Evolutionary conservation across 1,140 invertebrate genomes (phyloP).

Genomic region (Aleiodes sp.): DNA sequence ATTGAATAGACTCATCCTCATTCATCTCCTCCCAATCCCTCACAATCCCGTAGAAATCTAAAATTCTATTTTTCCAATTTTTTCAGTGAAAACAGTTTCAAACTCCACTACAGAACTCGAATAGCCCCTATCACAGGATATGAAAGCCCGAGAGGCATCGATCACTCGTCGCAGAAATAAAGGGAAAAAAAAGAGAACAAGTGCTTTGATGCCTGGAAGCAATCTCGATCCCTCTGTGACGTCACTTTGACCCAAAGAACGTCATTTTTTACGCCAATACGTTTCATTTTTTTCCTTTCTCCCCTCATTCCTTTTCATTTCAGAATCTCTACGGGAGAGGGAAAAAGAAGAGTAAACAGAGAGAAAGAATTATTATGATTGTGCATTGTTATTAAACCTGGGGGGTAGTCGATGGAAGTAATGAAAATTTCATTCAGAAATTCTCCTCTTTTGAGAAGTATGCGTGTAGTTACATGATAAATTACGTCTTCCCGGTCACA

Average conservation of each 20-base stretch:
- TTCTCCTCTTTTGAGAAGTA: too few species aligned
- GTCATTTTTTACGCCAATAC: neutral
- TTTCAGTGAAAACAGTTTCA: too few species aligned
- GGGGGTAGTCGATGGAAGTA: neutral
- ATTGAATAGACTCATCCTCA: too few species aligned
- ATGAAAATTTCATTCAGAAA: too few species aligned
- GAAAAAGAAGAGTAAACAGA: too few species aligned
- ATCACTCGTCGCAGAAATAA: neutral
- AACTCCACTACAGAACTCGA: neutral
- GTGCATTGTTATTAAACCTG: too few species aligned
- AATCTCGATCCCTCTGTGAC: slow-evolving; percentile 2
- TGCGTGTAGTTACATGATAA: neutral
- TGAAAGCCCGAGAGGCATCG: neutral
- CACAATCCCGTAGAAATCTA: too few species aligned
- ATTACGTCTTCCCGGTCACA: neutral
- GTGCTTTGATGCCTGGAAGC: neutral
- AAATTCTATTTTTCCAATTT: too few species aligned
- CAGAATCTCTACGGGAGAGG: too few species aligned
- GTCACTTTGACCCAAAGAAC: neutral
- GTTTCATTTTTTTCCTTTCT: neutral
- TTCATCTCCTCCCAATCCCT: too few species aligned
- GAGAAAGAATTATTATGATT: too few species aligned
- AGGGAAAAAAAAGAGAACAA: neutral
- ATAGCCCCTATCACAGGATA: neutral
- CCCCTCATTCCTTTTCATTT: neutral